Conservation (phyloP, 1,140 invertebrate genomes). For the Ptiloglossa arizonensis region DNA sequence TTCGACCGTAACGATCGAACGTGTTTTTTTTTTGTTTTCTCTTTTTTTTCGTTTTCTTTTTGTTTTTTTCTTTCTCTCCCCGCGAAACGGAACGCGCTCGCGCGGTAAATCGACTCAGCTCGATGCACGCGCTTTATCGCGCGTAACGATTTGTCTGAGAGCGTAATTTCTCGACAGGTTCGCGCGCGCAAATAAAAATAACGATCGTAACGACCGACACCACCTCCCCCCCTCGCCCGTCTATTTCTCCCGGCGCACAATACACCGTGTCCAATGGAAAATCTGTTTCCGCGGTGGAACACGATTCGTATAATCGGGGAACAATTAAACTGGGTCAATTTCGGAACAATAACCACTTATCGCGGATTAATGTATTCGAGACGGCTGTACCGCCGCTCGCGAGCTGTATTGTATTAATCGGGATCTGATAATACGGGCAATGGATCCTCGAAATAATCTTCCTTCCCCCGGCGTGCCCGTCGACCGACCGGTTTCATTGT, state of each 20-base stretch:
- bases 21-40: neutral
- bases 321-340: neutral
- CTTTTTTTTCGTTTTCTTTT: neutral
- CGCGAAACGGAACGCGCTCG: neutral
- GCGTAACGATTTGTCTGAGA: constrained; percentile 6
- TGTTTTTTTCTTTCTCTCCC: neutral
- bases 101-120: constrained; percentile 20
- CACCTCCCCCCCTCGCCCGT: too few relatives aligned
- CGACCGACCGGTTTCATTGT: too few relatives aligned
- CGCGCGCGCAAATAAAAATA: constrained; percentile 28
- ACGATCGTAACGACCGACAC: neutral
- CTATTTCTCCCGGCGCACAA: neutral
- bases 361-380: constrained; percentile 1
- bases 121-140: constrained; percentile 16
- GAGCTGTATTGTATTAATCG: neutral
- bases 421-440: neutral
- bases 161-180: constrained; percentile 14
- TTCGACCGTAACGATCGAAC: neutral
- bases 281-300: neutral
- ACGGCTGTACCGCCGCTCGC: neutral
- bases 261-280: neutral
- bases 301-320: neutral
- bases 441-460: neutral
- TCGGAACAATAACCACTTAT: constrained; percentile 1
- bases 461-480: too few relatives aligned